Percentiles rank a stretch among this genome's conserved stretches.
Evolutionary conservation across 2,113 vertebrate genomes (phyloP).

Genomic region (Isichthys henryi): DNA sequence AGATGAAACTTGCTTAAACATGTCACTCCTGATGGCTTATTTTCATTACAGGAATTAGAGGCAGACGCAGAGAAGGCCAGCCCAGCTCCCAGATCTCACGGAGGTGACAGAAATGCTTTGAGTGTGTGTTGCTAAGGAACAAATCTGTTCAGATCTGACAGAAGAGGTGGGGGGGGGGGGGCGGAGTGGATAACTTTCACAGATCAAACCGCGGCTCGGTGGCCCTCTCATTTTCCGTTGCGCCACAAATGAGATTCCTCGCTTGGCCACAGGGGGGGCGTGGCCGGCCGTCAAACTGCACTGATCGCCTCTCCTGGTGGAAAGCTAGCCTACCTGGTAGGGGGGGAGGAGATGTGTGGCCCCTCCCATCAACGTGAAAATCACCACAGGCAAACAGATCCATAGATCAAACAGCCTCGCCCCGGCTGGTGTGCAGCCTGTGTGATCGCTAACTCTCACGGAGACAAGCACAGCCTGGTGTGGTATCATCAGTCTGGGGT

Average conservation of each 20-base stretch:
- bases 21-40: background rate
- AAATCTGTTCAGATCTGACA: slow-evolving; percentile 60
- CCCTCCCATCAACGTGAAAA: background rate
- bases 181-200: background rate
- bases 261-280: background rate
- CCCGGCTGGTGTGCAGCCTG: background rate
- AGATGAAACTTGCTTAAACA: slow-evolving; percentile 7
- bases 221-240: slow-evolving; percentile 24
- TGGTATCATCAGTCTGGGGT: background rate
- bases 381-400: background rate
- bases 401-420: background rate
- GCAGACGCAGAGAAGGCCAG: background rate
- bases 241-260: background rate
- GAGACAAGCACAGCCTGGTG: background rate
- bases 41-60: slow-evolving; percentile 9
- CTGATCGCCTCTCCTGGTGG: background rate
- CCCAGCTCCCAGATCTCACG: slow-evolving; percentile 24
- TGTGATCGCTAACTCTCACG: background rate
- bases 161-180: slow-evolving; percentile 18
- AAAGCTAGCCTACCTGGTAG: background rate
- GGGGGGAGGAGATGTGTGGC: background rate
- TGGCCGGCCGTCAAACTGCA: background rate
- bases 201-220: slow-evolving; percentile 38
- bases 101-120: slow-evolving; percentile 53
- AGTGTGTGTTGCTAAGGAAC: slow-evolving; percentile 65